Evolutionary conservation across 2,113 vertebrate genomes (phyloP), one percentile per base, ranked within the genome.

Genomic region (Trichechus manatus): DNA sequence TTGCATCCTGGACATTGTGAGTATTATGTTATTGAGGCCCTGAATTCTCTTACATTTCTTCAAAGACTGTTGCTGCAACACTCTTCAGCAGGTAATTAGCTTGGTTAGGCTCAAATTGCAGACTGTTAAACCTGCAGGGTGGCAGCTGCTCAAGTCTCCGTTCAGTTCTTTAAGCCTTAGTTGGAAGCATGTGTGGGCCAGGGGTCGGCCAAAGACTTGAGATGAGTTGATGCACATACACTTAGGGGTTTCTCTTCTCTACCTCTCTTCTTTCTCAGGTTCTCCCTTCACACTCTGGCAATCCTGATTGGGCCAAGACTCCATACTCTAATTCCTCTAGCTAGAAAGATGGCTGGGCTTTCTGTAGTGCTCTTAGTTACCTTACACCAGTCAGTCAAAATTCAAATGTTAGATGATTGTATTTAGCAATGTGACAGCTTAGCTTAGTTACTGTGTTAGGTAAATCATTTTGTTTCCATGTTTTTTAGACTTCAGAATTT

Each of bases 401-500:
- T 83, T 59, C 36, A 59, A 47, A 2, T 53, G 13, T 7, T 75
- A 13, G 19, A 4, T 47, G 10, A 47, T 68, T 44, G 50, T 10
- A 3, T 61, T 88, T 59, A 31, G 56, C 64, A 79, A 22, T 9
- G 1, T 19, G 72, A 47, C 20, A 2, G 10, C 78, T 68, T 36
- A 61, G 64, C 29, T 75, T 19, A 39, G 42, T 29, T 56, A 72
- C 42, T 72, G 61, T 44, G 15, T 63, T 70, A 33, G 0, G 1
- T 39, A 3, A 29, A 25, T 75, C 44, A 19, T 53, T 84, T 61
- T 91, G 77, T 53, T 80, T 59, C 56, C 4, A 1, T 20, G 29
- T 77, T 68, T 89, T 72, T 75, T 68, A 11, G 66, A 93, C 87
- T 70, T 93, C 83, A 93, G 59, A 93, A 91, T 75, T 39, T 22